phyloP scores from a whole-genome alignment of 2,888 invertebrate genomes.

The Malthinus seriepunctatus region DNA sequence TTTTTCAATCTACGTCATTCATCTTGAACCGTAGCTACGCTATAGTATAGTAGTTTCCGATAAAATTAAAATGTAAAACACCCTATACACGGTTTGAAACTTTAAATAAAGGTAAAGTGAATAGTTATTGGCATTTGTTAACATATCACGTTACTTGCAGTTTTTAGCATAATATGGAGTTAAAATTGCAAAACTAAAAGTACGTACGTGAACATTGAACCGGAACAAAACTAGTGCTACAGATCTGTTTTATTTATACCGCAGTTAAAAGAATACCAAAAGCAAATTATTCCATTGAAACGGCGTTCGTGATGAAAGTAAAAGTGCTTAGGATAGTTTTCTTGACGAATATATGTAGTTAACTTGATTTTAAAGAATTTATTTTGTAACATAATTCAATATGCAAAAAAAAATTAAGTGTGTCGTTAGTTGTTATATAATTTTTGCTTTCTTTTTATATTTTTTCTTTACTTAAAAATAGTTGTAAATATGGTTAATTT shows the following conservation, averaged over 20 bases:
- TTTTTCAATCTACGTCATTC: too few species aligned
- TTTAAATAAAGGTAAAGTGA: background rate
- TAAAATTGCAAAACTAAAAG: constrained; percentile 2
- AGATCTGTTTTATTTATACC: background rate
- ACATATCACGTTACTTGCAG: constrained; percentile 10
- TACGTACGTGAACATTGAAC: constrained; percentile 11
- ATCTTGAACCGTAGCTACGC: too few species aligned
- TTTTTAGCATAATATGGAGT: background rate
- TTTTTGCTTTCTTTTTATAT: too few species aligned
- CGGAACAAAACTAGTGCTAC: constrained; percentile 18
- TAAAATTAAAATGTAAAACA: too few species aligned
- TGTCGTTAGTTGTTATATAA: too few species aligned
- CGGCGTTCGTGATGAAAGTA: constrained; percentile 21
- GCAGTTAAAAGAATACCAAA: constrained; percentile 10
- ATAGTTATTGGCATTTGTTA: constrained; percentile 8
- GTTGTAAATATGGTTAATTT: too few species aligned
- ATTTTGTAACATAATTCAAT: background rate
- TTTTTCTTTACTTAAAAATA: too few species aligned
- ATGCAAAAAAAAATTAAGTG: too few species aligned
- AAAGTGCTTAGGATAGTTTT: constrained; percentile 9
- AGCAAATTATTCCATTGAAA: constrained; percentile 3
- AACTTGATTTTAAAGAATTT: constrained; percentile 6
- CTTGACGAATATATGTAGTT: background rate
- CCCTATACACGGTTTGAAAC: too few species aligned
- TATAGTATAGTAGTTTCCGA: too few species aligned